Base-by-base conservation (phyloP, 2,888 invertebrate genomes). In the Synanthedon myopaeformis region DNA sequence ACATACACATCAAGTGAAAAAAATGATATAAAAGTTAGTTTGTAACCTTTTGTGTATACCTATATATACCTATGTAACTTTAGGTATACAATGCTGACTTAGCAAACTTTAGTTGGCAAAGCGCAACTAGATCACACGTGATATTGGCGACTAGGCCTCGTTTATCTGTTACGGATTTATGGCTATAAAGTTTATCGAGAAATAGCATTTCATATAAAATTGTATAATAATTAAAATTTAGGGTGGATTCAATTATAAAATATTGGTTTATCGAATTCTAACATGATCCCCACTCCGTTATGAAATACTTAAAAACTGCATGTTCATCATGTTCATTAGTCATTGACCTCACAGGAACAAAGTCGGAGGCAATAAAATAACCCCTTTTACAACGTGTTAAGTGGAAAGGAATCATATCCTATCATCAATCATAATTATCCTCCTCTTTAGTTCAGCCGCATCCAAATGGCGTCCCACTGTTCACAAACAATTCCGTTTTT, bases 371-470 rank as follows among this genome's bases (percentile, higher is more conserved):
- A 79, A 83, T 83, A 79, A 82, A 84, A 85, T 82, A 79, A 82
- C 83, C 84, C 83, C 81, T 80, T 78, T 79, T 79, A 79, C 76
- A 74, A 77, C 74, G 81, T 79, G 83, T 80, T 84, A 84, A 86
- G 85, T 87, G 84, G 85, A 79, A 80, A 76, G 74, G 82, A 82
- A 84, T 84, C 79, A 78, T 81, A 80, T 80, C 69, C 74, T 69
- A 81, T 79, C 85, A 87, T 87, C 77, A 86, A 87, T 87, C 86
- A 86, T 85, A 76, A 81, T 82, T 72, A 51, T 35, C 69, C 72
- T 77, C 78, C 77, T 72, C 69, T 73, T 70, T 60, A 57, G 59
- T 61, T 57, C 55, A 64, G 61, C 63, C 58, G 53, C 56, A 58
- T 62, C 55, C 51, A 55, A 59, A 60, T 57, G 56, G 56, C 59